Percentiles rank a stretch among this genome's conserved stretches.
Evolutionary conservation across 2,797 vertebrate species (phyloP).

Genomic region (Periophthalmus magnuspinnatus): DNA sequence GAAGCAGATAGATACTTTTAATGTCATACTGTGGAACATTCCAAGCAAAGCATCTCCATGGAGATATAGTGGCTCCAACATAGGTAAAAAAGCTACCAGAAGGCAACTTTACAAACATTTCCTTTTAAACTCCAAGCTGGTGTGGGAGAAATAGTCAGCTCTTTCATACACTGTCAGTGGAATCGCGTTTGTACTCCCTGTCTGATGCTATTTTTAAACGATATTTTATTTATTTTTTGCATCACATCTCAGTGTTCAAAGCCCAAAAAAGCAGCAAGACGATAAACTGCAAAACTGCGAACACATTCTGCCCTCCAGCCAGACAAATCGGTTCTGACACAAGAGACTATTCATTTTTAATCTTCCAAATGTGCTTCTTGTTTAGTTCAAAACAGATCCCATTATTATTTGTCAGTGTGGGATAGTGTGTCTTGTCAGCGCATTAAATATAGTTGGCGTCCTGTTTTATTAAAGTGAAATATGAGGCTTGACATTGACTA

Average conservation of each 20-base stretch:
- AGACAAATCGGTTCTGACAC: neutral
- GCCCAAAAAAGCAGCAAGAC: neutral
- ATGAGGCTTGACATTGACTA: neutral
- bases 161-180: slow-evolving; percentile 20
- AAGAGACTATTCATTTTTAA: slow-evolving; percentile 21
- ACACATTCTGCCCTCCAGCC: neutral
- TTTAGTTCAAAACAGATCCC: slow-evolving; percentile 12
- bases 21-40: too few species aligned
- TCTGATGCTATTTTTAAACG: neutral
- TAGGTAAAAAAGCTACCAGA: too few species aligned
- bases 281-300: neutral
- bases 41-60: too few species aligned
- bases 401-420: slow-evolving; percentile 13
- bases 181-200: neutral
- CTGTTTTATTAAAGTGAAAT: neutral
- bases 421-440: neutral
- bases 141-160: slow-evolving; percentile 19
- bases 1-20: too few species aligned
- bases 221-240: slow-evolving; percentile 6
- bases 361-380: slow-evolving; percentile 11
- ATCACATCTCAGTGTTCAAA: neutral
- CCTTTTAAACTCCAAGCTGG: slow-evolving; percentile 6
- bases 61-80: too few species aligned
- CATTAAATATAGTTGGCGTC: neutral
- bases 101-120: too few species aligned